Conservation (phyloP, 2,113 vertebrate species). For the Labeo catla region DNA sequence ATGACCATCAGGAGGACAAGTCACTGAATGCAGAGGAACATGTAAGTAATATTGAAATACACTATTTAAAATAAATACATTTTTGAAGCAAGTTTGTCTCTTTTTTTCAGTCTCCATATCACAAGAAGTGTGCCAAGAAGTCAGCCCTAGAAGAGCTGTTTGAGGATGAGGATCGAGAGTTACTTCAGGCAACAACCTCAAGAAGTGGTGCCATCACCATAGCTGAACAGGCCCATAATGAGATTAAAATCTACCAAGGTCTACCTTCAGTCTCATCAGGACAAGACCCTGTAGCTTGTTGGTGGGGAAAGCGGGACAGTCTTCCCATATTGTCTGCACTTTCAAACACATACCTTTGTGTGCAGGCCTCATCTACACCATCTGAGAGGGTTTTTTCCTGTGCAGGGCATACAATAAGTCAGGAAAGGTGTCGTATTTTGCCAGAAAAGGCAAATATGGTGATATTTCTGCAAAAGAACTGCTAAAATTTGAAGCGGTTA, state of each 20-base stretch:
- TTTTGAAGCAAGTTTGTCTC: neutral
- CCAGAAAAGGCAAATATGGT: neutral
- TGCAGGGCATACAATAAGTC: conserved; percentile 20
- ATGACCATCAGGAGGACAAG: no score
- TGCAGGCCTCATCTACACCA: neutral
- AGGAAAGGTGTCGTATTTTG: conserved; percentile 5
- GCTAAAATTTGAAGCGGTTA: neutral
- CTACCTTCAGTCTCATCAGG: neutral
- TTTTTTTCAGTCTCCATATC: neutral
- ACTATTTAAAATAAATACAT: neutral
- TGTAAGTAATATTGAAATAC: no score
- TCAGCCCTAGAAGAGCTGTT: conserved; percentile 36
- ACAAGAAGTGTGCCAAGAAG: conserved; percentile 19
- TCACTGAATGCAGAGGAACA: no score
- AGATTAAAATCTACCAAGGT: neutral
- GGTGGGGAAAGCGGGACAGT: neutral
- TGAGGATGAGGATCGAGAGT: conserved; percentile 36
- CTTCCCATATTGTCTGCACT: neutral
- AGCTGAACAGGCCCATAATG: neutral
- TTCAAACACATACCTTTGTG: neutral
- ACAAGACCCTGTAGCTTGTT: neutral
- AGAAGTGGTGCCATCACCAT: neutral
- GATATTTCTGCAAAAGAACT: neutral
- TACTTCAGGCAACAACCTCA: conserved; percentile 29
- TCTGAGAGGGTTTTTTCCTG: conserved; percentile 9